Evolutionary conservation across 2,888 invertebrate genomes (phyloP).

Genomic region (Ferdinandea cuprea): DNA sequence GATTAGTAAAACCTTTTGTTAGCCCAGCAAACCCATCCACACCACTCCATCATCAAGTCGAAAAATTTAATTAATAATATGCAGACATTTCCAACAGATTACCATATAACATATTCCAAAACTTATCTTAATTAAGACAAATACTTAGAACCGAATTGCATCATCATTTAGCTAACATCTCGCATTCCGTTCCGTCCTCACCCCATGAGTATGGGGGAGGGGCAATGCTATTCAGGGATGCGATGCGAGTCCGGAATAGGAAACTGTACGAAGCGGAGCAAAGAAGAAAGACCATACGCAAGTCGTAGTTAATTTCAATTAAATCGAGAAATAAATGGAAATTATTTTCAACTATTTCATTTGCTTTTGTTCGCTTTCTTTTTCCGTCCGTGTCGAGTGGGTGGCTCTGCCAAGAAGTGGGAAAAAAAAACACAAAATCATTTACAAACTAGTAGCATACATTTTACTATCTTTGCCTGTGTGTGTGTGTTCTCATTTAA

Average conservation of each 20-base stretch:
- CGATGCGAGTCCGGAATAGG: neutral
- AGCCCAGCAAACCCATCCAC: too few species aligned
- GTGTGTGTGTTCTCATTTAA: slow-evolving; percentile 33
- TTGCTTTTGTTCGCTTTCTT: neutral
- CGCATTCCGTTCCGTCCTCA: neutral
- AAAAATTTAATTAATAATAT: neutral
- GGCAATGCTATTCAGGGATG: neutral
- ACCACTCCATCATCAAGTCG: too few species aligned
- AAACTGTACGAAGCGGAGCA: neutral
- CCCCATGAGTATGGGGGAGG: neutral
- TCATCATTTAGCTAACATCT: neutral
- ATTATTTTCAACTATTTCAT: slow-evolving; percentile 8
- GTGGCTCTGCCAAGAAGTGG: neutral
- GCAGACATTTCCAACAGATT: neutral
- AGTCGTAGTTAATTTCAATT: slow-evolving; percentile 69
- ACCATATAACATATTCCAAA: neutral
- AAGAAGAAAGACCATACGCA: neutral
- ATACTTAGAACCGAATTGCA: neutral
- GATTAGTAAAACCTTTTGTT: too few species aligned
- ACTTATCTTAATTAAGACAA: neutral
- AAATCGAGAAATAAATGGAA: slow-evolving; percentile 50
- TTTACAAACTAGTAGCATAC: neutral
- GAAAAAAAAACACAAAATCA: neutral
- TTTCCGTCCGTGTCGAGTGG: neutral
- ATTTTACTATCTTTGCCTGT: neutral